Conservation (phyloP, 2,797 vertebrate genomes). For the Catharus ustulatus region DNA sequence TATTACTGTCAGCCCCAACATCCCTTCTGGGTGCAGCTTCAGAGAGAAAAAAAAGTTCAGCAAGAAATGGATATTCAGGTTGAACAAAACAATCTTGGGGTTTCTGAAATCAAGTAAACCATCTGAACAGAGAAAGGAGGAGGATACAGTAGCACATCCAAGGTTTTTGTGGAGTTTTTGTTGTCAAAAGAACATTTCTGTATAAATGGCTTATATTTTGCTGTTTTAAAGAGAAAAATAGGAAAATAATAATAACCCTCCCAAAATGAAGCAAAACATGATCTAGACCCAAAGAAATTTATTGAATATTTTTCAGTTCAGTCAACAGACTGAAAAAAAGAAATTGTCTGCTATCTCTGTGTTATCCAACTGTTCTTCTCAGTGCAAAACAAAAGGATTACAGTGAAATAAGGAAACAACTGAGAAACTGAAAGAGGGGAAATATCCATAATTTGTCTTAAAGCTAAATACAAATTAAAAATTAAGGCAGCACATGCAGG, state of each 20-base stretch:
- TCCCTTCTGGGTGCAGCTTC: neutral
- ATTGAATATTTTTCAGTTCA: neutral
- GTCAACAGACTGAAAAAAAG: slow-evolving; percentile 6
- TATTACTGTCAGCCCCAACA: neutral
- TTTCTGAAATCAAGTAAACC: neutral
- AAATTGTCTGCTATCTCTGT: neutral
- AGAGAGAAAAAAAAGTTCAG: neutral
- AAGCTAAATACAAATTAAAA: slow-evolving; percentile 35
- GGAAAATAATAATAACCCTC: neutral
- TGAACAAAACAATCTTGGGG: neutral
- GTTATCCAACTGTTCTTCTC: neutral
- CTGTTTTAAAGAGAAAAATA: neutral
- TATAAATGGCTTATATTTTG: neutral
- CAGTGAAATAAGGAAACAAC: neutral
- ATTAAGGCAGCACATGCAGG: neutral
- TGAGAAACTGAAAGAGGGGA: neutral
- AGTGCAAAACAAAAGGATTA: slow-evolving; percentile 41
- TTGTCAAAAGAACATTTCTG: neutral
- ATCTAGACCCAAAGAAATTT: neutral
- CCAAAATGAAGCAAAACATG: neutral
- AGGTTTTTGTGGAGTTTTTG: neutral
- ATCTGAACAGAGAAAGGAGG: neutral
- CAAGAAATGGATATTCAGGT: neutral
- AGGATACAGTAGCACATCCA: neutral
- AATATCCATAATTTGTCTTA: neutral